Evolutionary conservation across 2,888 invertebrate genomes (phyloP), one percentile per base, ranked within the genome.

Genomic region (Lordiphosa andalusiaca): DNA sequence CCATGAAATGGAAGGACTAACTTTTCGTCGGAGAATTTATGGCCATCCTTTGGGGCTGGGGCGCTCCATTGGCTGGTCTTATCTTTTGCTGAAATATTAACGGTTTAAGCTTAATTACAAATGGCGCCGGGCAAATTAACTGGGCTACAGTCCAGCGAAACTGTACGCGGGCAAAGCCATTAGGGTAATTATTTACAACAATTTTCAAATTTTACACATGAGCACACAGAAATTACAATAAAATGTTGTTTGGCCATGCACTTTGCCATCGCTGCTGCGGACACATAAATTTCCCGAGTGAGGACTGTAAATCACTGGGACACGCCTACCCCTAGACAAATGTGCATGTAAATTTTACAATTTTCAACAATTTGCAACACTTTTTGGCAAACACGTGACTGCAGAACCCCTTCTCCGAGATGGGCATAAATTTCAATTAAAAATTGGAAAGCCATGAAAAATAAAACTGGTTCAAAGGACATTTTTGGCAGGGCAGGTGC

Each of bases 181-280:
- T 80, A 77, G 84, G 84, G 84, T 80, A 85, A 85, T 85, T 85
- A 84, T 84, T 77, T 85, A 85, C 84, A 85, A 77, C 82, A 80
- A 82, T 77, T 84, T 84, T 71, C 59, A 85, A 84, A 85, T 85
- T 84, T 76, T 85, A 76, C 84, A 80, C 78, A 80, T 80, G 81
- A 75, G 66, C 81, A 72, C 59, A 60, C 68, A n/a, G 63, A 62
- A 44, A 67, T 69, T 58, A 80, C 84, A 83, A 65, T 69, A 71
- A 71, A 69, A 74, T 57, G 56, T 48, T 71, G 72, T 78, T 72
- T 73, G 67, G 59, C 80, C 30, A 78, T 75, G 83, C 83, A 82
- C 47, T 74, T 81, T 67, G 44, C 52, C 44, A 13, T 44, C 41
- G 30, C 54, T 51, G 39, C 41, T 47, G 47, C 44, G 25, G 69